phyloP scores from a whole-genome alignment of 2,888 invertebrate genomes.

The Drosophila pullipes region DNA sequence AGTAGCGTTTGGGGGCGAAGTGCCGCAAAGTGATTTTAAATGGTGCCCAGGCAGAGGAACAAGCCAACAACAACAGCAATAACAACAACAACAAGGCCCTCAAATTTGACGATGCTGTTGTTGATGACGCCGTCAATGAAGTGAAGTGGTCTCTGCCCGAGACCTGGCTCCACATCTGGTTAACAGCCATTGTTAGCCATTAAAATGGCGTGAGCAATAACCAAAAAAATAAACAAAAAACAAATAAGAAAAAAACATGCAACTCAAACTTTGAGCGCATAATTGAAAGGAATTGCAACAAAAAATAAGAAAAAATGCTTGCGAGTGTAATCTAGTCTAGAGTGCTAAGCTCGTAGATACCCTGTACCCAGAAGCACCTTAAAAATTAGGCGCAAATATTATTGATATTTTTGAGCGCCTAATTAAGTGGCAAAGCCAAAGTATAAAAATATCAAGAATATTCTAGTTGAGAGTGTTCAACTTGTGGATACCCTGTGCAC shows the following conservation, averaged over 20 bases:
- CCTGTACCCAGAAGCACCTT: background rate
- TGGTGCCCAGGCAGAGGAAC: conserved; percentile 54
- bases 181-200: conserved; percentile 43
- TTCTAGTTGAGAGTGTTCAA: background rate
- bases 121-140: conserved; percentile 44
- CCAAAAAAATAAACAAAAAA: background rate
- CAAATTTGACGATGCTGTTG: conserved; percentile 62
- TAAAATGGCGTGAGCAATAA: conserved; percentile 30
- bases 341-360: background rate
- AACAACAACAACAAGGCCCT: conserved; percentile 57
- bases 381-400: too few species aligned
- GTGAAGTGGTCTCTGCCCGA: conserved; percentile 18
- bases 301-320: background rate
- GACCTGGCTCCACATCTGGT: conserved; percentile 26
- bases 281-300: conserved; percentile 30
- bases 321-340: background rate
- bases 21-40: conserved; percentile 83
- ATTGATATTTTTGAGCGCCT: background rate
- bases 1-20: conserved; percentile 39
- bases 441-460: background rate
- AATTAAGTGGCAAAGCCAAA: conserved; percentile 23
- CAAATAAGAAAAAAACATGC: conserved; percentile 15
- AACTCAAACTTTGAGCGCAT: conserved; percentile 16
- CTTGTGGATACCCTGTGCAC: background rate
- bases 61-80: conserved; percentile 16